Evolutionary conservation across 2,888 invertebrate species (phyloP).

Genomic region (Lycia hirtaria): DNA sequence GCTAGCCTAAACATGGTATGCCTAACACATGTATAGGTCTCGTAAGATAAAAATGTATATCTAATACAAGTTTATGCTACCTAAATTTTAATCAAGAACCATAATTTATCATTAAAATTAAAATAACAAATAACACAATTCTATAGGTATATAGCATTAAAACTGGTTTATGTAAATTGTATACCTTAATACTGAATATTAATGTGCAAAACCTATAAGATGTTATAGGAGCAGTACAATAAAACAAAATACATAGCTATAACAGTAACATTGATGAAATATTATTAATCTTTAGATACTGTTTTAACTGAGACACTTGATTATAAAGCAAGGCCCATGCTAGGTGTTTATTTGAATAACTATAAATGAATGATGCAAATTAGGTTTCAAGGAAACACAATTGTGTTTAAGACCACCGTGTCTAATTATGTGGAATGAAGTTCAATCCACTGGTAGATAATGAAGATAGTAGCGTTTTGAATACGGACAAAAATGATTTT

Average conservation of each 20-base stretch:
- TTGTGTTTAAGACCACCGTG: constrained; percentile 47
- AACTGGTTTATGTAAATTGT: too few relatives aligned
- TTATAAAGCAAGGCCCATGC: constrained; percentile 47
- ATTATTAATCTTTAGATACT: too few relatives aligned
- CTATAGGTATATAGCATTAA: too few relatives aligned
- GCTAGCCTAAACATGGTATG: too few relatives aligned
- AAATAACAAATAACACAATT: too few relatives aligned
- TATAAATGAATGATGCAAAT: constrained; percentile 67
- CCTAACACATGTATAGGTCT: too few relatives aligned
- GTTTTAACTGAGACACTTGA: constrained; percentile 14
- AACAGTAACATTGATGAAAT: too few relatives aligned
- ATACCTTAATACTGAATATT: too few relatives aligned
- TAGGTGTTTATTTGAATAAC: constrained; percentile 61
- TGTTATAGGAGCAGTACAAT: too few relatives aligned
- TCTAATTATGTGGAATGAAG: constrained; percentile 51
- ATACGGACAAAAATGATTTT: constrained; percentile 53
- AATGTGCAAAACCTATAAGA: too few relatives aligned
- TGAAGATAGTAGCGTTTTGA: constrained; percentile 49
- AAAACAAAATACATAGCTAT: too few relatives aligned
- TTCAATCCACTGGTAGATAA: constrained; percentile 49
- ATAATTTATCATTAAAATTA: background rate
- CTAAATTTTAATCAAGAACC: background rate
- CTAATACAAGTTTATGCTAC: background rate
- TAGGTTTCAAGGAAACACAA: constrained; percentile 71
- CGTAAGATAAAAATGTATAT: background rate